Percentiles rank a stretch among this genome's conserved stretches.
Conservation (phyloP, 1,140 invertebrate species). For the Zelostemma sp. region DNA sequence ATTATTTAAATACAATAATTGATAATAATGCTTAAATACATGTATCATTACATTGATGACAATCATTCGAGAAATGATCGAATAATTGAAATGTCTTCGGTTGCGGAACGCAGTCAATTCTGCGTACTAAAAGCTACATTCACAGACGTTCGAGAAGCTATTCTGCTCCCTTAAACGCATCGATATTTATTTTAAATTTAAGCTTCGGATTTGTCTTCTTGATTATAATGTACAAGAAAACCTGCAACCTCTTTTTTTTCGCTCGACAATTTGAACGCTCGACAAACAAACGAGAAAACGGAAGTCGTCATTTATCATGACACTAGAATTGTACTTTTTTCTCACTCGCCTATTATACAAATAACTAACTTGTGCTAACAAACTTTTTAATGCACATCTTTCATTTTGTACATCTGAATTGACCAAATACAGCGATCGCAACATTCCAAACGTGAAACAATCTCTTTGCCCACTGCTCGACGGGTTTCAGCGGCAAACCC, state of each 20-base stretch:
- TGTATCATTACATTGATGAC: conserved; percentile 57
- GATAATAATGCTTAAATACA: conserved; percentile 58
- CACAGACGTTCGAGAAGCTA: conserved; percentile 47
- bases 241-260: neutral
- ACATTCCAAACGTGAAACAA: conserved; percentile 22
- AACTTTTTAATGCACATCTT: conserved; percentile 15
- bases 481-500: neutral
- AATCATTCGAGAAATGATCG: conserved; percentile 55
- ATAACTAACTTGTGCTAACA: conserved; percentile 31
- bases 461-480: neutral
- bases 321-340: conserved; percentile 23
- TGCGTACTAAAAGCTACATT: conserved; percentile 55
- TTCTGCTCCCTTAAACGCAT: conserved; percentile 12
- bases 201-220: neutral
- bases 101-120: conserved; percentile 41
- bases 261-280: conserved; percentile 5
- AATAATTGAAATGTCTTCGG: conserved; percentile 49
- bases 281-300: conserved; percentile 8
- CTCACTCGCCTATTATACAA: conserved; percentile 21
- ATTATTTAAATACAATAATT: conserved; percentile 60
- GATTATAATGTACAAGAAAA: neutral
- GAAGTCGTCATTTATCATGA: neutral
- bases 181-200: neutral
- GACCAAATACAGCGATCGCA: conserved; percentile 33
- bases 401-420: conserved; percentile 35